Evolutionary conservation across 2,113 vertebrate species (phyloP).

Genomic region (Phylloscopus trochilus): DNA sequence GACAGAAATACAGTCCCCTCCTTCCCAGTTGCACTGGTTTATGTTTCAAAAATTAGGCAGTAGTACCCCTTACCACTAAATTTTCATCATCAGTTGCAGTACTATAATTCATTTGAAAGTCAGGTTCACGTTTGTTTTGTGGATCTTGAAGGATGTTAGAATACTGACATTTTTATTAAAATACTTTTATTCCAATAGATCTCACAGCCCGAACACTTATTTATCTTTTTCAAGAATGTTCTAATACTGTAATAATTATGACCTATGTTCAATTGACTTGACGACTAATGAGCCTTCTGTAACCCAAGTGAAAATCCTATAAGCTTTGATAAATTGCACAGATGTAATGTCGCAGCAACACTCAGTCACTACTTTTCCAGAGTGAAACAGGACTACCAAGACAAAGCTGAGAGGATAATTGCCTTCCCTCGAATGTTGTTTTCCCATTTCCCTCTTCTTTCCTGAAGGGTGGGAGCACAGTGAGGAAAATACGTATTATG

Average conservation of each 20-base stretch:
- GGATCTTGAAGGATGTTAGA: slow-evolving; percentile 19
- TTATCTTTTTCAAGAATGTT: slow-evolving; percentile 37
- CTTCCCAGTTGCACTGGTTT: background rate
- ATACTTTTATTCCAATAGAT: slow-evolving; percentile 29
- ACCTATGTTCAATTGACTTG: slow-evolving; percentile 52
- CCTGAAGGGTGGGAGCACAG: background rate
- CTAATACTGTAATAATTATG: slow-evolving; percentile 50
- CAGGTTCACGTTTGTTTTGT: background rate
- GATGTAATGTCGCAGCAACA: background rate
- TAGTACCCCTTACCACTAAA: background rate
- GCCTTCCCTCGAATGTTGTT: background rate
- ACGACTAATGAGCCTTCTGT: slow-evolving; percentile 44
- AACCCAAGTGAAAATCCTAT: slow-evolving; percentile 48
- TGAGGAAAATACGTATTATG: background rate
- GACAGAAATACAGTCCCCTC: background rate
- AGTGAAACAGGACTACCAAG: background rate
- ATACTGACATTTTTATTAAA: slow-evolving; percentile 46
- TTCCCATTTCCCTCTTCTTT: background rate
- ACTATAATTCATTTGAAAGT: background rate
- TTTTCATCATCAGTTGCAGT: background rate
- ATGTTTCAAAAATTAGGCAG: background rate
- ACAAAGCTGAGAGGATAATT: background rate
- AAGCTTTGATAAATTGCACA: slow-evolving; percentile 22
- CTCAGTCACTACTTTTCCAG: background rate
- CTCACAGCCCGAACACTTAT: slow-evolving; percentile 4